Evolutionary conservation across 2,797 vertebrate species (phyloP), one percentile per base, ranked within the genome.

Genomic region (Gallinago solitaria): DNA sequence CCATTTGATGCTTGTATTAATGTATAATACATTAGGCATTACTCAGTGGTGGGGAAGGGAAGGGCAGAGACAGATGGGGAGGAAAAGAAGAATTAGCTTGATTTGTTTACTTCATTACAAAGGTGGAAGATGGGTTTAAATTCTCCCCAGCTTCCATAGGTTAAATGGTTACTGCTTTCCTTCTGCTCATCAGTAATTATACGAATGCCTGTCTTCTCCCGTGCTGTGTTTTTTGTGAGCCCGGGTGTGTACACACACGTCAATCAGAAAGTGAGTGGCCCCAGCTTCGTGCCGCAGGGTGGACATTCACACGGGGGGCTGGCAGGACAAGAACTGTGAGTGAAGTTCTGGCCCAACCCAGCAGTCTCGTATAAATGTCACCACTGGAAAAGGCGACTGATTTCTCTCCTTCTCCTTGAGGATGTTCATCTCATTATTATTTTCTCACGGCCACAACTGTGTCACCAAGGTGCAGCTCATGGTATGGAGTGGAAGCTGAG

Each of bases 191-290:
- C 23, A 33, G 45, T 30, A n/a, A 32, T 17, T 25, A 2, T 6
- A 9, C 0, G 4, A 37, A 20, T 4, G 2, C 16, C 18, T 2
- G 0, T 28, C 9, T 91, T 63, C 23, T 19, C 20, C 54, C 16
- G 8, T 14, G 14, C 37, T 47, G 21, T 70, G 23, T 67, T 80
- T 67, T 39, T 13, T 39, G 43, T 54, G 65, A 59, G 21, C 0
- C 2, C 5, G 0, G 33, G 11, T 39, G 41, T 25, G 8, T 11
- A 17, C 2, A 1, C 2, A 3, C 0, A 0, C 23, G 35, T 56
- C 50, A 24, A 0, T 21, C 45, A 27, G 69, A 77, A 67, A 69
- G 41, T 8, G 20, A 53, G 20, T 11, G 45, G 15, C 45, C 48
- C 32, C 3, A 1, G 15, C 75, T 12, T 69, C 41, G 16, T 2